Base-by-base conservation (phyloP, 2,797 vertebrate genomes). In the Psittacula derbiana region DNA sequence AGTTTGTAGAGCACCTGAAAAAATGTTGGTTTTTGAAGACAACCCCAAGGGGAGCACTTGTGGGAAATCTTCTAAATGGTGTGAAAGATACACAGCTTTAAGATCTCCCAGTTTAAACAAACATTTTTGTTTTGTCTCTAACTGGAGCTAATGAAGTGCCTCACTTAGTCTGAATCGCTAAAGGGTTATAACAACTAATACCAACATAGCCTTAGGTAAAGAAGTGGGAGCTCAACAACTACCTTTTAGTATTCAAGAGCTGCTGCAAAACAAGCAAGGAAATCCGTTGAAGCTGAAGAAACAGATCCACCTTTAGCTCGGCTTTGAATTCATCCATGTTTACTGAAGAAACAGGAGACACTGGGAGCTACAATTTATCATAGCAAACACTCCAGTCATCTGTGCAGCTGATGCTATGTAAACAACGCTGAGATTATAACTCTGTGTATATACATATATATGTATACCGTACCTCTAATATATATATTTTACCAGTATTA, bases 111-210 rank as follows among this genome's bases (percentile, higher is more conserved):
- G 80, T 96, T 97, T 96, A 97, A 97, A 96, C 91, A 96, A 97
- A 97, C 86, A 90, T 90, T 89, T 88, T 92, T 95, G 88, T 95
- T 97, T 96, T 96, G 94, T 96, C 95, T 96, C 96, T 94, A 87
- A 70, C 92, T 79, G 67, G 70, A 96, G 95, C 80, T 96, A 97
- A 96, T 95, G 95, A 96, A 96, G 90, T 93, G 88, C 71, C 91
- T 86, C 83, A 88, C 81, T 96, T 96, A 94, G 27, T 74, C 91
- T 93, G 95, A 95, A 96, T 94, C 1, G 65, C 95, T 97, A 81
- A 96, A 64, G 90, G 90, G 97, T 93, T 95, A 91, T 88, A 97
- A 96, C 95, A 95, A 90, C 94, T 96, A 94, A 96, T 96, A 96
- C 94, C 86, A 69, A 70, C 95, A 90, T 73, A 71, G 95, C 95